phyloP scores from a whole-genome alignment of 2,888 invertebrate genomes.

The Cremastinae sp. region DNA sequence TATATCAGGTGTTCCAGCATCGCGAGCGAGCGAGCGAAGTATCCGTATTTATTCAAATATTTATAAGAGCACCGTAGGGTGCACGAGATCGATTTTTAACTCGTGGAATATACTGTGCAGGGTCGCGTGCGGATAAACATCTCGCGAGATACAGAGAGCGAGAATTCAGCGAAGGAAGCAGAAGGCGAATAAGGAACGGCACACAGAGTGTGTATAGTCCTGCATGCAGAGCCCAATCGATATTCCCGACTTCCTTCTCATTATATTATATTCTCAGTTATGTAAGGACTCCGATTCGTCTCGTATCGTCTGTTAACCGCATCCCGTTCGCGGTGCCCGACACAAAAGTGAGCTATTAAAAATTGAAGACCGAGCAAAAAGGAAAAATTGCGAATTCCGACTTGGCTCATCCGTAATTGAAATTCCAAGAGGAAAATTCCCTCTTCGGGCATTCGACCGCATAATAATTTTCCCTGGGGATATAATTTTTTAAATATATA shows the following conservation, averaged over 20 bases:
- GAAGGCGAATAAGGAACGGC: background rate
- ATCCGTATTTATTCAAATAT: background rate
- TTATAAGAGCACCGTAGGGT: slow-evolving; percentile 30
- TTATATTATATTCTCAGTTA: slow-evolving; percentile 59
- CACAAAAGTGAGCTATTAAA: too few relatives aligned
- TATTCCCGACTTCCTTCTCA: slow-evolving; percentile 62
- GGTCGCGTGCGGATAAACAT: slow-evolving; percentile 63
- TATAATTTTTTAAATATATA: too few relatives aligned
- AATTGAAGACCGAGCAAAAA: too few relatives aligned
- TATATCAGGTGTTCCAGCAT: slow-evolving; percentile 38
- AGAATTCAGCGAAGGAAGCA: slow-evolving; percentile 17
- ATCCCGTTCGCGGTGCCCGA: too few relatives aligned
- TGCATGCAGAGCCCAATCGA: slow-evolving; percentile 56
- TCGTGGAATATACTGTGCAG: slow-evolving; percentile 50
- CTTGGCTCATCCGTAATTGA: too few relatives aligned
- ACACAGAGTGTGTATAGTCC: slow-evolving; percentile 48
- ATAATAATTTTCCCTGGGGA: too few relatives aligned
- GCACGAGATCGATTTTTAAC: slow-evolving; percentile 44
- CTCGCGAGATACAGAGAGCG: slow-evolving; percentile 49
- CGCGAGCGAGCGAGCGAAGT: background rate
- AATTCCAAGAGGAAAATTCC: too few relatives aligned
- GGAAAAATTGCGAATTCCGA: too few relatives aligned
- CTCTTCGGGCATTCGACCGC: too few relatives aligned
- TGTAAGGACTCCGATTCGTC: slow-evolving; percentile 47
- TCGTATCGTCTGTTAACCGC: slow-evolving; percentile 4